Evolutionary conservation across 2,888 invertebrate genomes (phyloP).

Genomic region (Eupeodes latifasciatus): DNA sequence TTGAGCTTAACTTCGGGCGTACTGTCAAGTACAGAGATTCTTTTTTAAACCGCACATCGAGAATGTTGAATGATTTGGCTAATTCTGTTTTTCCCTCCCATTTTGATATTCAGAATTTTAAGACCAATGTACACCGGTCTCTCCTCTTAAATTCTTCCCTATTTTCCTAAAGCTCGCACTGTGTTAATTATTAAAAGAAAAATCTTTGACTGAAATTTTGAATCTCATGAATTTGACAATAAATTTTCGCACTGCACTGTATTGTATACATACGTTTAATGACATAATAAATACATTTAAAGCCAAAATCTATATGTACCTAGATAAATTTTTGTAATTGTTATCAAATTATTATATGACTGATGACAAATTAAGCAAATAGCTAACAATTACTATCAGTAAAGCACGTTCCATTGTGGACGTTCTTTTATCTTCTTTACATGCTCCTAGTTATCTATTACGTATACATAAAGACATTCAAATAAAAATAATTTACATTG

Average conservation of each 20-base stretch:
- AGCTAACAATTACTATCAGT: neutral
- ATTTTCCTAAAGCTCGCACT: too few species aligned
- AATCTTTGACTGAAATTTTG: too few species aligned
- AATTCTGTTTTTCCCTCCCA: too few species aligned
- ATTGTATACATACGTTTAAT: neutral
- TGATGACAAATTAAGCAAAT: slow-evolving; percentile 7
- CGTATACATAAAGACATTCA: neutral
- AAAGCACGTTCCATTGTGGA: neutral
- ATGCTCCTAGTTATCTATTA: neutral
- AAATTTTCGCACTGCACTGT: neutral
- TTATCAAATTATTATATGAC: slow-evolving; percentile 1
- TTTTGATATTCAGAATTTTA: too few species aligned
- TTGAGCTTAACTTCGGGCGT: too few species aligned
- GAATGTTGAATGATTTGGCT: too few species aligned
- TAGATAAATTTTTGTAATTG: slow-evolving; percentile 1
- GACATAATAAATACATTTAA: neutral
- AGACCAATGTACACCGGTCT: too few species aligned
- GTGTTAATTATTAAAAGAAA: too few species aligned
- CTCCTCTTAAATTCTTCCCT: too few species aligned
- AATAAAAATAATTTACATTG: neutral
- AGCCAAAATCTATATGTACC: neutral
- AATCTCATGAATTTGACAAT: neutral
- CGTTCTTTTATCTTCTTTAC: neutral
- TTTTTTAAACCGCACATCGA: too few species aligned
- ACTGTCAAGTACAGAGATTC: too few species aligned